These are phyloP conservation scores for Drosophila mulleri DNA, from an alignment of 2,888 invertebrate species.

Conservation along the genomic window DNA sequence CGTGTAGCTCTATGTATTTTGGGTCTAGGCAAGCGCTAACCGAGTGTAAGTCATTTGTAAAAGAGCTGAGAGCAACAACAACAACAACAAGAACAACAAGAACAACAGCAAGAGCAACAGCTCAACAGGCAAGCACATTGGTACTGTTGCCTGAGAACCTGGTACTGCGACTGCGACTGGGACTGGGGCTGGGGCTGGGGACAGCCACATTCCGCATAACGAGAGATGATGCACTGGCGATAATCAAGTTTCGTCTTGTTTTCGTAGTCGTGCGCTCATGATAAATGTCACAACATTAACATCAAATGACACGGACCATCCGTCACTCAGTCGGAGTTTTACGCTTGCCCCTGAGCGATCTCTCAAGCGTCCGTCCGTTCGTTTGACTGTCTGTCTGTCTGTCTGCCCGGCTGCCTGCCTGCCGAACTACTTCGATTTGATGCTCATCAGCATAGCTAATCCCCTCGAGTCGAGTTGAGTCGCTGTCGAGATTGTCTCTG, in stretches of 20 bases:
- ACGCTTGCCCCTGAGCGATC: constrained; percentile 71
- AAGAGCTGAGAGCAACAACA: constrained; percentile 47
- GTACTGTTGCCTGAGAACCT: constrained; percentile 22
- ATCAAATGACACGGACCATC: constrained; percentile 85
- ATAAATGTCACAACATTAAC: constrained; percentile 85
- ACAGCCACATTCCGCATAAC: constrained; percentile 65
- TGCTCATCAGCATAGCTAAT: constrained; percentile 69
- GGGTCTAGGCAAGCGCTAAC: constrained; percentile 52
- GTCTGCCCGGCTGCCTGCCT: constrained; percentile 37
- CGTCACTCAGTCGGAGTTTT: constrained; percentile 83
- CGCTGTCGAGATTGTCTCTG: constrained; percentile 56
- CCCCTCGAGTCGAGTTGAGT: constrained; percentile 58
- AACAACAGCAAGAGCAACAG: constrained; percentile 14
- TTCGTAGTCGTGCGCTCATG: constrained; percentile 81
- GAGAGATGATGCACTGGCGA: constrained; percentile 79
- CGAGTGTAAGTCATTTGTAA: constrained; percentile 77
- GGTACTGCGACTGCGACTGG: constrained; percentile 16
- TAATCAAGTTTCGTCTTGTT: constrained; percentile 80
- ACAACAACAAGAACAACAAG: constrained; percentile 27
- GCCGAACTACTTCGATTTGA: constrained; percentile 72
- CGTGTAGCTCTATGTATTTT: constrained; percentile 22
- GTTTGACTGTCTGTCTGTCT: constrained; percentile 18
- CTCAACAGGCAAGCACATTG: constrained; percentile 30
- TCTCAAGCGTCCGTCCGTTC: constrained; percentile 13
- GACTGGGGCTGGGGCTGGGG: constrained; percentile 54